Conservation (phyloP, 92 coral and sea anemone species). For the Porites evermanni region DNA sequence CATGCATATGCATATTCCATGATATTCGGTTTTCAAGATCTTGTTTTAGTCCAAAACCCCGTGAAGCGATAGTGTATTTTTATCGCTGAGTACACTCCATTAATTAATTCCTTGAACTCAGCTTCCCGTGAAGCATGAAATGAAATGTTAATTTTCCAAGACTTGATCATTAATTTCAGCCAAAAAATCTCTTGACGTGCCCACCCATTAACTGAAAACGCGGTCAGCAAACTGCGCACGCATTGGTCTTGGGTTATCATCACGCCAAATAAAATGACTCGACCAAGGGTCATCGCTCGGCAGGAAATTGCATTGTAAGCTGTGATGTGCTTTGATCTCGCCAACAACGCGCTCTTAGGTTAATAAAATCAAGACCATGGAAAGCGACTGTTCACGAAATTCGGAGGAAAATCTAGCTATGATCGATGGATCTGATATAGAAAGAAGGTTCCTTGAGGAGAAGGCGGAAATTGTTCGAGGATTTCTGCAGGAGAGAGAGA, state of each 20-base stretch:
- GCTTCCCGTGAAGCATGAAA: slow-evolving; percentile 5
- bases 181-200: not conserved
- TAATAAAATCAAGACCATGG: slow-evolving; percentile 15
- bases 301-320: not conserved
- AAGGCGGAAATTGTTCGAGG: slow-evolving; percentile 96
- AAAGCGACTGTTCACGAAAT: slow-evolving; percentile 8
- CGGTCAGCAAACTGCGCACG: slow-evolving; percentile 43
- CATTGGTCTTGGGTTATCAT: slow-evolving; percentile 21
- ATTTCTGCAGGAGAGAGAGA: slow-evolving; percentile 90
- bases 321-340: slow-evolving; percentile 27
- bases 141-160: not conserved
- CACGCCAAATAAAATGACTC: slow-evolving; percentile 13
- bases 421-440: slow-evolving; percentile 52
- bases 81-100: not conserved
- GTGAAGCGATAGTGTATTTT: not conserved
- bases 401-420: slow-evolving; percentile 12
- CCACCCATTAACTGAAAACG: not conserved
- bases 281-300: slow-evolving; percentile 34
- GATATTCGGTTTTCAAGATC: not conserved
- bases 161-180: not conserved
- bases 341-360: not conserved
- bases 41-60: not conserved
- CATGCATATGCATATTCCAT: slow-evolving; percentile 26
- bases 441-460: slow-evolving; percentile 72
- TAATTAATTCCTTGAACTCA: slow-evolving; percentile 5